Evolutionary conservation across 1,140 invertebrate genomes (phyloP).

Genomic region (Rhynchophorus ferrugineus): DNA sequence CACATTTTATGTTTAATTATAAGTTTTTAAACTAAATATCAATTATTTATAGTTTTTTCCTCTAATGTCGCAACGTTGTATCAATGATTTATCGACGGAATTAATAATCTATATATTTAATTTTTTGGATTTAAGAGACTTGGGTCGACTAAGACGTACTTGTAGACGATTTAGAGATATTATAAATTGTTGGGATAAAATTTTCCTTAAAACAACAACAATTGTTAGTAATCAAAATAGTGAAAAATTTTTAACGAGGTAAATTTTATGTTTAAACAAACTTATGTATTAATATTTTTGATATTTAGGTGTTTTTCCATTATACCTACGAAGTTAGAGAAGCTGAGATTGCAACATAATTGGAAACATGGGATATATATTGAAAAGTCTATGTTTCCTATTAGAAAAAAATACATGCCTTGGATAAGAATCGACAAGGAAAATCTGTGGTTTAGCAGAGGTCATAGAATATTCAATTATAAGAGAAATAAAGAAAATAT

Average conservation of each 20-base stretch:
- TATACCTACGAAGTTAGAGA: conserved; percentile 22
- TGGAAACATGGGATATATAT: conserved; percentile 30
- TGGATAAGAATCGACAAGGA: conserved; percentile 27
- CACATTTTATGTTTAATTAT: too few relatives aligned
- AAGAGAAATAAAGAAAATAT: conserved; percentile 21
- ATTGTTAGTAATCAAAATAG: conserved; percentile 31
- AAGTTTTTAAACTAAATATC: background rate
- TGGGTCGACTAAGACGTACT: conserved; percentile 26
- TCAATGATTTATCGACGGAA: conserved; percentile 24
- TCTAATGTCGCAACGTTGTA: conserved; percentile 19
- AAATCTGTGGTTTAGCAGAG: conserved; percentile 29
- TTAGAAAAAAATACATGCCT: conserved; percentile 26
- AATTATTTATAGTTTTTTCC: background rate
- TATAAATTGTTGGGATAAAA: conserved; percentile 24
- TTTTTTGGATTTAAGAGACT: conserved; percentile 27
- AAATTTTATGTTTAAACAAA: conserved; percentile 1
- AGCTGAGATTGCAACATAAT: conserved; percentile 29
- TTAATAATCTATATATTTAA: conserved; percentile 31
- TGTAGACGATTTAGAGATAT: conserved; percentile 28
- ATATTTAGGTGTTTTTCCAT: conserved; percentile 25
- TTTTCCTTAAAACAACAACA: conserved; percentile 18
- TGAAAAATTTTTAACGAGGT: conserved; percentile 25
- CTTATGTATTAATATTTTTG: conserved; percentile 7
- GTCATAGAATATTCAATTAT: conserved; percentile 23
- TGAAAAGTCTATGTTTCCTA: conserved; percentile 21